These are phyloP conservation scores for Lineus longissimus DNA, from an alignment of 1,140 invertebrate species.

Conservation along the genomic window DNA sequence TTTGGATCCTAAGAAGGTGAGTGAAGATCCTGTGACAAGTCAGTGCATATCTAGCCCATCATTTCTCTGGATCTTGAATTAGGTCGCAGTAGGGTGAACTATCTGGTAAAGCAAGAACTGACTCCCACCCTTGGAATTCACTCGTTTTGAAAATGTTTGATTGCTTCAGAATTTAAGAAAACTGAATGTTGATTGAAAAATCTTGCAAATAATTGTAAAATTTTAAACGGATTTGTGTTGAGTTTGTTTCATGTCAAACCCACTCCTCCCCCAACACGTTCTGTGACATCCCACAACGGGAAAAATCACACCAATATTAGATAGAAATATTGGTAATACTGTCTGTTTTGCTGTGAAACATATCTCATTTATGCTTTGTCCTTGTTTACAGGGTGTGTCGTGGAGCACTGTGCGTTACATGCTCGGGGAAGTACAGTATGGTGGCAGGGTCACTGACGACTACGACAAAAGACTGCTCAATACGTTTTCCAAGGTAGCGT, in stretches of 20 bases:
- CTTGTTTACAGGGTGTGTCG: constrained; percentile 71
- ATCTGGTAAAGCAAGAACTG: constrained; percentile 83
- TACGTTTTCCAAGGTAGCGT: constrained; percentile 62
- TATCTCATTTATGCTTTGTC: background rate
- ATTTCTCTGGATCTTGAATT: constrained; percentile 4
- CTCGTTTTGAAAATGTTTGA: constrained; percentile 7
- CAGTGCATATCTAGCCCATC: background rate
- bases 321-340: no score
- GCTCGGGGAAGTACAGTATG: constrained; percentile 93
- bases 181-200: no score
- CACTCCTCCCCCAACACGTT: no score
- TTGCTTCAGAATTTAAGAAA: no score
- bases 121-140: no score
- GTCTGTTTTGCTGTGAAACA: no score
- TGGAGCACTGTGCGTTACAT: constrained; percentile 76
- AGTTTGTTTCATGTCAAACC: no score
- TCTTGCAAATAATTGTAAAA: no score
- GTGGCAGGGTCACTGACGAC: constrained; percentile 91
- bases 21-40: background rate
- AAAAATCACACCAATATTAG: no score
- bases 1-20: constrained; percentile 85
- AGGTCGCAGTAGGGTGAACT: background rate
- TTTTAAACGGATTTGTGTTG: no score
- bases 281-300: no score
- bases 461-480: constrained; percentile 87